Base-by-base conservation (phyloP, 2,888 invertebrate genomes). In the Macrostomum cliftonense region DNA sequence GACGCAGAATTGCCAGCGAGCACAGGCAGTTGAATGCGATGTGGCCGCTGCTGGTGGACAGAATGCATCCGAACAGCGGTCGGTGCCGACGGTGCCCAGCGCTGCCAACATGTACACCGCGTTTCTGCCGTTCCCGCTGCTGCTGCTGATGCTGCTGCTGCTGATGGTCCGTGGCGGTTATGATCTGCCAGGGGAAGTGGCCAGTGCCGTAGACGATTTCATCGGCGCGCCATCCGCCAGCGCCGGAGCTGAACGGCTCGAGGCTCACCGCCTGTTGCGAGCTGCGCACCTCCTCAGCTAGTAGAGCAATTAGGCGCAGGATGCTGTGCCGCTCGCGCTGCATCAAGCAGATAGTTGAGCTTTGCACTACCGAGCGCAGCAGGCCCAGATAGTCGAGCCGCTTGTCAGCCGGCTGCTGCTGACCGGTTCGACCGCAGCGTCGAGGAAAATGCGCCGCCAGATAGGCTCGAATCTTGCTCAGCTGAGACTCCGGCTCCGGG, bases 281-380 rank as follows among this genome's bases (percentile, higher is more conserved):
- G 12, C 28, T 36, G 17, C 53, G 38, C 17, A 53, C 38, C 17
- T 53, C 49, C 36, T 38, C 28, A 53, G 91, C 91, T 66, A 95
- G 76, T 65, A 81, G 81, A 69, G 89, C 85, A 72, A 97, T 93
- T 59, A 97, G 78, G 56, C 80, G 78, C 58, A 97, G 76, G 43
- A 93, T 95, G 76, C 91, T 89, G 58, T 93, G 80, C 64, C 93
- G 79, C 73, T 97, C 97, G 76, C 97, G 95, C 1, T 87, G 86
- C 97, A 97, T 97, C 63, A 99, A 77, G 73, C 97, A 97, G 48
- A 97, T 93, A 36, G 97, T 97, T 56, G 87, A 88, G 72, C 91
- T 88, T 65, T 89, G 86, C 58, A 99, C 95, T 55, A 97, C 95
- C 68, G 81, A 79, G 74, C 88, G 84, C 71, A 99, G 77, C 66